These are phyloP conservation scores for Epirrhoe tristata DNA, from an alignment of 2,888 invertebrate genomes.

Conservation along the genomic window DNA sequence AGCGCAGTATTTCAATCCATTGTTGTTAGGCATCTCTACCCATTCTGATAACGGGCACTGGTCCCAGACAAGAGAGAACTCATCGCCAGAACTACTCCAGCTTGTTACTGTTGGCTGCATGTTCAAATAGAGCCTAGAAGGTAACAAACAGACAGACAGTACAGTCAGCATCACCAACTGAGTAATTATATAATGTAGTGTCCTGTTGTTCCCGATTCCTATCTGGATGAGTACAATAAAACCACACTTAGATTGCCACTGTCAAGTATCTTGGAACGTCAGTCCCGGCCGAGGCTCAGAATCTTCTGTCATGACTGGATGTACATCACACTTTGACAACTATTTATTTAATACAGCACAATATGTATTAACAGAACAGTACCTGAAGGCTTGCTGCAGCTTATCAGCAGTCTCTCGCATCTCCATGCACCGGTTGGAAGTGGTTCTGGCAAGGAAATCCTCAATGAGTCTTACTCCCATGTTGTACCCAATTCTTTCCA, in stretches of 20 bases:
- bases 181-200: too few species aligned
- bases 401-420: constrained; percentile 99
- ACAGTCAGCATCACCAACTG: too few species aligned
- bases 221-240: too few species aligned
- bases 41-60: constrained; percentile 98
- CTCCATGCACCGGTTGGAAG: constrained; percentile 95
- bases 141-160: too few species aligned
- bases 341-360: too few species aligned
- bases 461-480: constrained; percentile 99
- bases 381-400: constrained; percentile 91
- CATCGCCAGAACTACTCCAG: constrained; percentile 97
- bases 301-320: too few species aligned
- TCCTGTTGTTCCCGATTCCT: too few species aligned
- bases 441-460: constrained; percentile 97
- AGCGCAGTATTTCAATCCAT: constrained; percentile 95
- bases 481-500: constrained; percentile 98
- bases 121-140: constrained; percentile 91
- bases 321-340: too few species aligned
- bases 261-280: too few species aligned
- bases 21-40: constrained; percentile 95
- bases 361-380: constrained; percentile 17
- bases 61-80: constrained; percentile 98
- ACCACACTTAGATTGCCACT: too few species aligned
- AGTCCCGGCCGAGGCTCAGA: too few species aligned
- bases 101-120: constrained; percentile 97